Evolutionary conservation across 2,113 vertebrate species (phyloP).

Genomic region (Sinocyclocheilus rhinocerous): DNA sequence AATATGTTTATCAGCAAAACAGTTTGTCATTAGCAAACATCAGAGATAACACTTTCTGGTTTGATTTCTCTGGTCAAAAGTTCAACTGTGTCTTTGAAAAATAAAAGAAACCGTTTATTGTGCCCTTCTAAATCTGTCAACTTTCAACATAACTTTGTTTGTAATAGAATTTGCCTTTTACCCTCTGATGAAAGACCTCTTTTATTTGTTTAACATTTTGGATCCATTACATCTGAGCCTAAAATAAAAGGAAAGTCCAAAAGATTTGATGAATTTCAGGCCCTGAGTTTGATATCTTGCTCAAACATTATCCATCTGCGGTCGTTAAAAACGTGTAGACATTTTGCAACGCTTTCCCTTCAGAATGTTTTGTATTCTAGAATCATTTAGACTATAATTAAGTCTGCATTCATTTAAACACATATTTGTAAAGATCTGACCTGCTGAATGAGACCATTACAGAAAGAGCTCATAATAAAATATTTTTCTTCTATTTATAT

Average conservation of each 20-base stretch:
- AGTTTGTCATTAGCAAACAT: slow-evolving; percentile 38
- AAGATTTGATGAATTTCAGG: slow-evolving; percentile 36
- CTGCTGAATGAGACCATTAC: not conserved
- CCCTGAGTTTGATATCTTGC: slow-evolving; percentile 11
- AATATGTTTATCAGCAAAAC: slow-evolving; percentile 31
- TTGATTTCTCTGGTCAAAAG: slow-evolving; percentile 16
- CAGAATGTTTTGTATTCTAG: not conserved
- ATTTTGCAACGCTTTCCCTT: slow-evolving; percentile 1
- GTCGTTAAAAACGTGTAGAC: slow-evolving; percentile 20
- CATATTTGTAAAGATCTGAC: slow-evolving; percentile 11
- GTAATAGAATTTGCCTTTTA: slow-evolving; percentile 32
- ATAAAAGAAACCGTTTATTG: slow-evolving; percentile 34
- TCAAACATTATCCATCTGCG: slow-evolving; percentile 46
- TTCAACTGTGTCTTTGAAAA: slow-evolving; percentile 13
- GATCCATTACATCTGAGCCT: slow-evolving; percentile 37
- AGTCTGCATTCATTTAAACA: slow-evolving; percentile 22
- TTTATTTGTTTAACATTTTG: slow-evolving; percentile 52
- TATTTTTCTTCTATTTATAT: not conserved
- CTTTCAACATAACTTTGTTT: slow-evolving; percentile 29
- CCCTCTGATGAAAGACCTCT: slow-evolving; percentile 17
- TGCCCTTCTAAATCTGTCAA: slow-evolving; percentile 19
- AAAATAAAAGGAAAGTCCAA: not conserved
- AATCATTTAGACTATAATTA: not conserved
- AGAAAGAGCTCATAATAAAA: not conserved
- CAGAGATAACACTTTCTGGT: not conserved